Base-by-base conservation (phyloP, 2,113 vertebrate genomes). In the Tapirus terrestris region DNA sequence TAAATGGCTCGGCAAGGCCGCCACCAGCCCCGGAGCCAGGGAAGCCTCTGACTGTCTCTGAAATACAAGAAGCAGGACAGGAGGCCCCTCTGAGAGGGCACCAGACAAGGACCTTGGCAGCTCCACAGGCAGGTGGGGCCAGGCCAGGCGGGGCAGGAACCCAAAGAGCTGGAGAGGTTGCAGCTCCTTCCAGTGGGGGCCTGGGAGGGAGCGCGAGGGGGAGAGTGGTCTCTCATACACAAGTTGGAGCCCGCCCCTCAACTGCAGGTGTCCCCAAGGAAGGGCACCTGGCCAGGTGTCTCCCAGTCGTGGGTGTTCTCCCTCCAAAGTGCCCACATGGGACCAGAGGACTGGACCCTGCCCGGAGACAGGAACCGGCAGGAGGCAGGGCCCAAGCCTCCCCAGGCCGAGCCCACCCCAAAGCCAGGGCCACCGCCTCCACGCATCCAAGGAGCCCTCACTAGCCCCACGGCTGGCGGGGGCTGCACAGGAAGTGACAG, bases 21-120 rank as follows among this genome's bases (percentile, higher is more conserved):
- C 79, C 3, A 23, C 72, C 96, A 92, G 83, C 51, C 51, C 48
- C 7, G 0, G 20, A 60, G 53, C 45, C 63, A 80, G 89, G 89
- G 61, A 89, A 90, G 68, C 76, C 97, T 91, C 93, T 60, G 43
- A 45, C 60, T 5, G 51, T 72, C 39, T 51, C 94, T 67, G 92
- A 96, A 97, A 97, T 31, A 63, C 60, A 86, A 96, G 89, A 70
- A 72, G 33, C 92, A 68, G 90, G 72, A 68, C 72, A 58, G 83
- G 36, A 77, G 43, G 60, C 45, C 67, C 95, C 94, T 29, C 36
- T 8, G 73, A 33, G 81, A 94, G 45, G 67, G 36, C 94, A 77
- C 39, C 39, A 61, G 89, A 85, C 31, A 33, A 67, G 72, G 72
- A 21, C 48, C 48, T 84, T 58, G 82, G 86, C 89, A 86, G 89